phyloP scores from a whole-genome alignment of 2,113 vertebrate genomes.

The Brienomyrus longianalis region DNA sequence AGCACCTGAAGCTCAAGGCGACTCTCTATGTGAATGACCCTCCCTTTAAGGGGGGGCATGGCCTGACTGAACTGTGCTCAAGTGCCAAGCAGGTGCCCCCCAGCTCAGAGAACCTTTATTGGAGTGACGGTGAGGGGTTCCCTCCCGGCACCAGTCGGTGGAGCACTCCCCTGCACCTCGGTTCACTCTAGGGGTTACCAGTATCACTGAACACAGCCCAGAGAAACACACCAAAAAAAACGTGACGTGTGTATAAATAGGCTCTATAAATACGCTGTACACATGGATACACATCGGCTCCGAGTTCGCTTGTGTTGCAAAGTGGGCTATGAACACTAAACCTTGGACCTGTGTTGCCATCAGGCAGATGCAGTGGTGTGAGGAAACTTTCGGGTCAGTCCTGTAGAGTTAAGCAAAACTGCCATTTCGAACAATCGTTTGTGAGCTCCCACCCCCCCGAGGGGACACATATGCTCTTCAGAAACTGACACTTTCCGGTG shows the following conservation, averaged over 20 bases:
- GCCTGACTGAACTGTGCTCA: not conserved
- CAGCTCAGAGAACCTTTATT: not conserved
- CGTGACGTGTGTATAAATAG: not conserved
- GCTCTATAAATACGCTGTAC: not conserved
- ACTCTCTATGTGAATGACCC: not conserved
- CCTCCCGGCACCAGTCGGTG: not conserved
- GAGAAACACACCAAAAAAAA: slow-evolving; percentile 1
- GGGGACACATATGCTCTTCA: not conserved
- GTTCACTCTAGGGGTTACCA: not conserved
- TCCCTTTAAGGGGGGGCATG: not conserved
- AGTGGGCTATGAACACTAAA: slow-evolving; percentile 3
- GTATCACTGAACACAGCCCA: not conserved
- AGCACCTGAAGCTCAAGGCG: not conserved
- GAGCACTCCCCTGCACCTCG: not conserved
- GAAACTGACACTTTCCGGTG: not conserved
- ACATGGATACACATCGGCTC: too few relatives aligned
- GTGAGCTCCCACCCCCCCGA: not conserved
- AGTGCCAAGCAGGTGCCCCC: not conserved
- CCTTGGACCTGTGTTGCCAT: not conserved
- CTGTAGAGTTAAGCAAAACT: not conserved
- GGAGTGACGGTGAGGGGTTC: not conserved
- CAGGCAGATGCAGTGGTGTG: not conserved
- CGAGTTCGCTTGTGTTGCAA: not conserved
- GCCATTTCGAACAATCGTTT: not conserved
- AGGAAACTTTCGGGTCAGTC: not conserved